Conservation (phyloP, 2,888 invertebrate genomes). For the Graphium colonna region DNA sequence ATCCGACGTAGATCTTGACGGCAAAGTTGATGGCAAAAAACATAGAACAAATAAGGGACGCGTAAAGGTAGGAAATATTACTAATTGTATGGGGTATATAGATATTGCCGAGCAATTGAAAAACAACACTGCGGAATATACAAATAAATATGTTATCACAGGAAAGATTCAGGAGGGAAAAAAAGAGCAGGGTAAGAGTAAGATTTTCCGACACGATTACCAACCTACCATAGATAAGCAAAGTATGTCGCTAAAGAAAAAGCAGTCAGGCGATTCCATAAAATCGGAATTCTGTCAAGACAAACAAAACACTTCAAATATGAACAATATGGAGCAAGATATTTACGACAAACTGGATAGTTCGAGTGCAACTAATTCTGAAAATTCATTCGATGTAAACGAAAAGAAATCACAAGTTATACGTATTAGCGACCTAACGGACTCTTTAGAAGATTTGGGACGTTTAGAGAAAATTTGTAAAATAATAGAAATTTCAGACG, state of each 20-base stretch:
- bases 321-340: conserved; percentile 41
- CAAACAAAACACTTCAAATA: conserved; percentile 32
- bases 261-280: conserved; percentile 25
- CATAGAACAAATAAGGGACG: not conserved
- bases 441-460: conserved; percentile 59
- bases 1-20: no score
- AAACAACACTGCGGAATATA: not conserved
- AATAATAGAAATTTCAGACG: conserved; percentile 73
- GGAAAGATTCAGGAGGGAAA: not conserved
- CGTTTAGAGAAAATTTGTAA: conserved; percentile 67
- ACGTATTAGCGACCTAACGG: conserved; percentile 56
- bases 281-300: conserved; percentile 32
- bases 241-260: conserved; percentile 4
- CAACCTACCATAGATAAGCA: not conserved
- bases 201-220: conserved; percentile 1
- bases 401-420: conserved; percentile 62
- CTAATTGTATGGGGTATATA: not conserved
- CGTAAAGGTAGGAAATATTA: conserved; percentile 2
- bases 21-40: not conserved
- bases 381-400: conserved; percentile 56
- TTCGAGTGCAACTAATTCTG: conserved; percentile 55
- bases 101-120: not conserved
- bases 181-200: not conserved
- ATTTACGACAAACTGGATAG: conserved; percentile 70
- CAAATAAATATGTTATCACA: conserved; percentile 4